Evolutionary conservation across 2,888 invertebrate species (phyloP).

Genomic region (Lumbricus terrestris): DNA sequence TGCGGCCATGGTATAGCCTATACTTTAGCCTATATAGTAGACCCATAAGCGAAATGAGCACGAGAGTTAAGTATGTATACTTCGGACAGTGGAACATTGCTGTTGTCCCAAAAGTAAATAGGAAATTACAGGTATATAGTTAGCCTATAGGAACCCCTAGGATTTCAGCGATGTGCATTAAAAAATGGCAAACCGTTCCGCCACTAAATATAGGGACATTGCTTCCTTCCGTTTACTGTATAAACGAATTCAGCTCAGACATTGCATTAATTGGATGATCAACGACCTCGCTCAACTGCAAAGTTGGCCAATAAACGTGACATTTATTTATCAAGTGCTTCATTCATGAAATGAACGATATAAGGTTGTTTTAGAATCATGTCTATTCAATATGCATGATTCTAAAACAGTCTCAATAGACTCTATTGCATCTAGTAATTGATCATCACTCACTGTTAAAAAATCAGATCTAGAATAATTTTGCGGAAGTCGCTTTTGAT

Average conservation of each 20-base stretch:
- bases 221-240: neutral
- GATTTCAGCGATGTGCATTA: neutral
- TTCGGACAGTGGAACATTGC: neutral
- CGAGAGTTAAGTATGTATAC: neutral
- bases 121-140: neutral
- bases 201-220: neutral
- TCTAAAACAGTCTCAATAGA: too few species aligned
- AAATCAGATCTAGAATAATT: neutral
- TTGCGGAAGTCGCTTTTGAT: neutral
- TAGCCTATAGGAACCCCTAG: too few species aligned
- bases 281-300: neutral
- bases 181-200: neutral
- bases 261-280: neutral
- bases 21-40: too few species aligned
- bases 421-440: too few species aligned
- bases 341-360: too few species aligned
- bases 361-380: too few species aligned
- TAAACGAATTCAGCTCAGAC: neutral
- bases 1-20: too few species aligned
- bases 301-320: neutral
- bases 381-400: too few species aligned
- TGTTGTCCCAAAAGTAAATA: neutral
- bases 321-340: neutral
- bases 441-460: neutral
- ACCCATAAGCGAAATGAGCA: too few species aligned